Conservation (phyloP, 1,140 invertebrate species). For the Chrysopa pallens region DNA sequence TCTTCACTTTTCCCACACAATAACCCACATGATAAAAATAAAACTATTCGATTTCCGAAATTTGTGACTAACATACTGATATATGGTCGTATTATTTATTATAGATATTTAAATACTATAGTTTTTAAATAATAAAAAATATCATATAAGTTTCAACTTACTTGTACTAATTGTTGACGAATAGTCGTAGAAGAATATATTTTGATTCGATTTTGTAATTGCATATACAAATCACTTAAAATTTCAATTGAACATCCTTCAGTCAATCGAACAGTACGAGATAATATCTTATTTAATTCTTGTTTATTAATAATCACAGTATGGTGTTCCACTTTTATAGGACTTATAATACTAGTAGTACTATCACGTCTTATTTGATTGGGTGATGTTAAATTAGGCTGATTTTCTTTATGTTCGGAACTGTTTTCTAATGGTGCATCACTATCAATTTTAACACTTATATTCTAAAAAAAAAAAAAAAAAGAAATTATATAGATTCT, state of each 20-base stretch:
- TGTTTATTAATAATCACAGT: slow-evolving; percentile 34
- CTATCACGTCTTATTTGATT: not conserved
- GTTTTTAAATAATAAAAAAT: slow-evolving; percentile 2
- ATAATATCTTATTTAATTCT: slow-evolving; percentile 36
- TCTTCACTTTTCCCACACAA: too few relatives aligned
- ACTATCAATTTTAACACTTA: not conserved
- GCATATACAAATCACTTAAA: slow-evolving; percentile 39
- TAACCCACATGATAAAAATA: too few relatives aligned
- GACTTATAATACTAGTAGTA: slow-evolving; percentile 1
- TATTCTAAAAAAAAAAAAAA: not conserved
- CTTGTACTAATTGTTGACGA: slow-evolving; percentile 38
- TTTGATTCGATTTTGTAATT: slow-evolving; percentile 33
- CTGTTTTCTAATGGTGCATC: not conserved
- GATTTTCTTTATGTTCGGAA: slow-evolving; percentile 7
- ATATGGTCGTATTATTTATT: too few relatives aligned
- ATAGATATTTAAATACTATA: not conserved
- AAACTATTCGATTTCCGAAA: too few relatives aligned
- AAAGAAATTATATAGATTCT: slow-evolving; percentile 3
- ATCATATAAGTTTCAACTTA: slow-evolving; percentile 17
- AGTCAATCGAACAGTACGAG: slow-evolving; percentile 32
- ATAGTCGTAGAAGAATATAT: slow-evolving; percentile 29
- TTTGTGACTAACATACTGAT: too few relatives aligned
- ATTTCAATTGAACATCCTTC: slow-evolving; percentile 33
- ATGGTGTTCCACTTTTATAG: slow-evolving; percentile 21
- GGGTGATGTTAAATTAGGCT: slow-evolving; percentile 1